These are phyloP conservation scores for Thinocorus orbignyianus DNA, from an alignment of 2,113 vertebrate species.

Conservation along the genomic window DNA sequence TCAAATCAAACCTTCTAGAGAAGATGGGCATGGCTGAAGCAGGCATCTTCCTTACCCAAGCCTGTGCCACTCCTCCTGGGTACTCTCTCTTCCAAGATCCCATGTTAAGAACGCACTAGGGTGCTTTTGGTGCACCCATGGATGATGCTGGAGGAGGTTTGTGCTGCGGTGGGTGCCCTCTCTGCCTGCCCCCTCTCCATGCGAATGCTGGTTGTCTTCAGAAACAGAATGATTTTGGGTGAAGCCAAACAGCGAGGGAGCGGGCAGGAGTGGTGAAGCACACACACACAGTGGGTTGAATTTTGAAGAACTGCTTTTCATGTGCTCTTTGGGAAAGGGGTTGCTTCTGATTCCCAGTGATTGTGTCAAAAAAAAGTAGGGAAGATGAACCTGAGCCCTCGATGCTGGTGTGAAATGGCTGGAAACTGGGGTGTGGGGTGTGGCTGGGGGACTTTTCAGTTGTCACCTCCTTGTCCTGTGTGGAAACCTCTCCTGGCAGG, in stretches of 20 bases:
- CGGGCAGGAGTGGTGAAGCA: not conserved
- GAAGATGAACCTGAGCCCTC: rapidly evolving
- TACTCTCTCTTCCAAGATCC: not conserved
- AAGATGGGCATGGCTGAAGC: not conserved
- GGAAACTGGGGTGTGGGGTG: not conserved
- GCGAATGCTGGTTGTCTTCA: not conserved
- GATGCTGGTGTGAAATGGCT: rapidly evolving
- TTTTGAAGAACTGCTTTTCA: not conserved
- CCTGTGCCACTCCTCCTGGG: no score
- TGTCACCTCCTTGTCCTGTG: not conserved
- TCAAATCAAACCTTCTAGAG: not conserved
- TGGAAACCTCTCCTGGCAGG: not conserved
- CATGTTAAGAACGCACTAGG: rapidly evolving
- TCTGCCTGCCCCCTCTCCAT: not conserved
- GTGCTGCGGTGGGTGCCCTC: not conserved
- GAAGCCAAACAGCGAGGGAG: rapidly evolving
- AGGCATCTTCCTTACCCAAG: not conserved
- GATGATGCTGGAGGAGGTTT: not conserved
- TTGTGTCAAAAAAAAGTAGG: not conserved
- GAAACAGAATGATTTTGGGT: not conserved
- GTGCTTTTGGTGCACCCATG: not conserved
- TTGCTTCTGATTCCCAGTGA: rapidly evolving
- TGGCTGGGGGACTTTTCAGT: not conserved
- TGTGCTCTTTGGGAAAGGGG: rapidly evolving
- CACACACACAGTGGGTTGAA: rapidly evolving